Conservation (phyloP, 2,888 invertebrate species). For the Luperina testacea region DNA sequence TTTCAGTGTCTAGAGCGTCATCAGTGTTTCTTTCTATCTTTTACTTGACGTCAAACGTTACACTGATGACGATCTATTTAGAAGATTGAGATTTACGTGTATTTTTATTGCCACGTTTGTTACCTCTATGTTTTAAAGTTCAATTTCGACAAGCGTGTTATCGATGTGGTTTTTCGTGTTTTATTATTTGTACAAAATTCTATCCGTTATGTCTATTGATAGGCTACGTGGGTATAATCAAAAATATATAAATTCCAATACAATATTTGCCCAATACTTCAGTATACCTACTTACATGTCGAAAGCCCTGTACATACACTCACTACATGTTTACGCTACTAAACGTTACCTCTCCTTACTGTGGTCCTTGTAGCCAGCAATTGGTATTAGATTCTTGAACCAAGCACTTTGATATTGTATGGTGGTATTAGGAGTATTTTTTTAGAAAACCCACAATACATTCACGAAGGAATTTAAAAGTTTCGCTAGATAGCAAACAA, state of each 20-base stretch:
- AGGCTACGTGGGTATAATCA: conserved; percentile 38
- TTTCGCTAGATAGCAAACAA: conserved; percentile 17
- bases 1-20: conserved; percentile 50
- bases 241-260: conserved; percentile 11
- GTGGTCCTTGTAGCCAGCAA: conserved; percentile 65
- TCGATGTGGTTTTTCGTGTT: conserved; percentile 73
- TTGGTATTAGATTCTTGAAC: conserved; percentile 54
- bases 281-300: conserved; percentile 43
- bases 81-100: conserved; percentile 31
- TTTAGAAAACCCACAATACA: conserved; percentile 49
- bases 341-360: conserved; percentile 63
- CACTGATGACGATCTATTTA: conserved; percentile 45
- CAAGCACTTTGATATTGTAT: conserved; percentile 64
- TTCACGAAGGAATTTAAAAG: conserved; percentile 69
- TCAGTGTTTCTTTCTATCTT: conserved; percentile 29
- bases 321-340: conserved; percentile 60
- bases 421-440: conserved; percentile 48
- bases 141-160: conserved; percentile 59
- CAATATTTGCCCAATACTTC: conserved; percentile 30
- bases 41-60: not conserved
- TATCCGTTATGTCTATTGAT: conserved; percentile 11
- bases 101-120: conserved; percentile 29
- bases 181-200: conserved; percentile 44
- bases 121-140: conserved; percentile 32
- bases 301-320: conserved; percentile 66